Conservation (phyloP, 2,797 vertebrate genomes). For the Rhynchonycteris naso region DNA sequence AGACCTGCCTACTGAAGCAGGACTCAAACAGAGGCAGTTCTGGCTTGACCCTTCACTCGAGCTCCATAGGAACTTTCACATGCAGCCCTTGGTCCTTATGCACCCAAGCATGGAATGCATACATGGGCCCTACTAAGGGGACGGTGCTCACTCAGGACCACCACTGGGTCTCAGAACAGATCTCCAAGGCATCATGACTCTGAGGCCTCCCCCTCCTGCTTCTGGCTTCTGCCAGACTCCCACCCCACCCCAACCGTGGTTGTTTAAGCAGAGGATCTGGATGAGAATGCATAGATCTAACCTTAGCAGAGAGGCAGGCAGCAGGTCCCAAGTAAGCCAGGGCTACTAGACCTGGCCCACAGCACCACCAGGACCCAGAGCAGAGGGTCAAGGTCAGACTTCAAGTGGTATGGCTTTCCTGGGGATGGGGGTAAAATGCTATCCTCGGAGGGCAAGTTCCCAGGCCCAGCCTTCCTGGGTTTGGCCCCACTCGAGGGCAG, state of each 20-base stretch:
- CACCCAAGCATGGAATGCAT: not conserved
- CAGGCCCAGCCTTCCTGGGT: conserved; percentile 3
- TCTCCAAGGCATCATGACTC: not conserved
- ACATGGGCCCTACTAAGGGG: not conserved
- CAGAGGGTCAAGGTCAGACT: conserved; percentile 13
- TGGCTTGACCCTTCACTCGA: not conserved
- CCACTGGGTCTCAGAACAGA: not conserved
- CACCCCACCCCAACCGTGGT: not conserved
- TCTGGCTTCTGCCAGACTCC: not conserved
- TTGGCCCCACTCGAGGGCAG: not conserved
- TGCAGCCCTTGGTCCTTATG: not conserved
- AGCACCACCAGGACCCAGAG: not conserved
- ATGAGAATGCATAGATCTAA: not conserved
- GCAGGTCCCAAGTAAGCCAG: not conserved
- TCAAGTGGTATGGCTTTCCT: not conserved
- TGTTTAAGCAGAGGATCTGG: not conserved
- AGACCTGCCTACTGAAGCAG: not conserved
- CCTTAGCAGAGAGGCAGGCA: not conserved
- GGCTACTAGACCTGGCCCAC: not conserved
- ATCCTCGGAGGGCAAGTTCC: not conserved
- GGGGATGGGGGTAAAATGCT: not conserved
- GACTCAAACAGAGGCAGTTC: not conserved
- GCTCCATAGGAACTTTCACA: fast-evolving
- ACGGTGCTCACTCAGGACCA: not conserved
- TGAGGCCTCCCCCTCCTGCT: not conserved